Evolutionary conservation across 2,888 invertebrate species (phyloP).

Genomic region (Drosophila anceps): DNA sequence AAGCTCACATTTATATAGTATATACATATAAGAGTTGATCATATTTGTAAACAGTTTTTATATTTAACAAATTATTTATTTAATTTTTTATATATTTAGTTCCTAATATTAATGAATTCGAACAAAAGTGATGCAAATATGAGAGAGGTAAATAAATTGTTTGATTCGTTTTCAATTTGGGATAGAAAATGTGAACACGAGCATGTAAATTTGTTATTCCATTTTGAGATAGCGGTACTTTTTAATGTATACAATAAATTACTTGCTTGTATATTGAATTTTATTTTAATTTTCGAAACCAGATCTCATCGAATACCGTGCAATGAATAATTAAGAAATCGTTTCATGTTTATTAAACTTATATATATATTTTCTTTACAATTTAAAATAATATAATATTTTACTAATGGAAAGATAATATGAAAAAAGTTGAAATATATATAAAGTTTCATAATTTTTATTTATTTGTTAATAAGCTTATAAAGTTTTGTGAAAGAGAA

Average conservation of each 20-base stretch:
- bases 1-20: slow-evolving; percentile 13
- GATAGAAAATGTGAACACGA: background rate
- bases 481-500: background rate
- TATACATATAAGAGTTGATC: slow-evolving; percentile 5
- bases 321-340: background rate
- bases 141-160: slow-evolving; percentile 34
- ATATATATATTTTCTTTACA: background rate
- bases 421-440: too few relatives aligned
- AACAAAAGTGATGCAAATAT: slow-evolving; percentile 32
- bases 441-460: too few relatives aligned
- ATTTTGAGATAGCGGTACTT: slow-evolving; percentile 3
- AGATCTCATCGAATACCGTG: background rate
- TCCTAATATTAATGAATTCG: slow-evolving; percentile 48
- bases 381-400: background rate
- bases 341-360: background rate
- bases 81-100: slow-evolving; percentile 6
- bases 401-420: too few relatives aligned
- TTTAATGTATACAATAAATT: slow-evolving; percentile 5
- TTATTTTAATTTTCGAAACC: background rate
- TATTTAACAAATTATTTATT: slow-evolving; percentile 11
- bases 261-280: background rate
- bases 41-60: slow-evolving; percentile 20
- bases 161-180: background rate
- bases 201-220: background rate
- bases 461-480: background rate